Conservation (phyloP, 2,888 invertebrate species). For the Tortrix viridana region DNA sequence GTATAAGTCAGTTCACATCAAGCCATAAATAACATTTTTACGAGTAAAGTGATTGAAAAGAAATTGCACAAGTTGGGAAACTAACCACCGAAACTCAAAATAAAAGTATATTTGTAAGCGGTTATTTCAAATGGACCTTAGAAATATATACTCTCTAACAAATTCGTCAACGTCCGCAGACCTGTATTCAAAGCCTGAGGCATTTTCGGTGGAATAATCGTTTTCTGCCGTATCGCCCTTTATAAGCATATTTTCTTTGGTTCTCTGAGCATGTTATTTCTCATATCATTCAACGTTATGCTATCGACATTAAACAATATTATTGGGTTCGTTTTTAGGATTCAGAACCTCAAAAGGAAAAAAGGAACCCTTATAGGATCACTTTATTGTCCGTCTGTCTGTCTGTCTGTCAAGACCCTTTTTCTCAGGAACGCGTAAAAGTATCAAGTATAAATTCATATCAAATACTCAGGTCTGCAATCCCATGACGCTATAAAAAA, state of each 20-base stretch:
- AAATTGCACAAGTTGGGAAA: background rate
- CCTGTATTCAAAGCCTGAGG: conserved; percentile 23
- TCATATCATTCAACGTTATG: conserved; percentile 25
- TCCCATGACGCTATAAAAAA: too few species aligned
- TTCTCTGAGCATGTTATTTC: conserved; percentile 27
- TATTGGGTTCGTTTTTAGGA: conserved; percentile 15
- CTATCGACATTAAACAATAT: conserved; percentile 4
- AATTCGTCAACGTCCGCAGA: conserved; percentile 20
- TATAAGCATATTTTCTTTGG: conserved; percentile 35
- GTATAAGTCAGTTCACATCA: too few species aligned
- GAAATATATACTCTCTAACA: conserved; percentile 4
- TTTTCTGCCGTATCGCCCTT: conserved; percentile 23
- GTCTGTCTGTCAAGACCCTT: too few species aligned
- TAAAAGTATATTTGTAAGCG: background rate
- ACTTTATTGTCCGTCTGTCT: too few species aligned
- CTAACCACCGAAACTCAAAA: background rate
- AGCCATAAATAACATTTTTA: too few species aligned
- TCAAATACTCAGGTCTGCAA: too few species aligned
- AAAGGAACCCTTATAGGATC: too few species aligned
- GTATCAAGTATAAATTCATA: too few species aligned
- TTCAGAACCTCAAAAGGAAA: too few species aligned
- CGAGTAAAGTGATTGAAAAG: too few species aligned
- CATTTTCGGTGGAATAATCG: conserved; percentile 24
- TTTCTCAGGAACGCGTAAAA: too few species aligned
- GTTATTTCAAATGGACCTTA: background rate